Conservation (phyloP, 92 coral and sea anemone genomes). For the Umimayanthus kanabou region DNA sequence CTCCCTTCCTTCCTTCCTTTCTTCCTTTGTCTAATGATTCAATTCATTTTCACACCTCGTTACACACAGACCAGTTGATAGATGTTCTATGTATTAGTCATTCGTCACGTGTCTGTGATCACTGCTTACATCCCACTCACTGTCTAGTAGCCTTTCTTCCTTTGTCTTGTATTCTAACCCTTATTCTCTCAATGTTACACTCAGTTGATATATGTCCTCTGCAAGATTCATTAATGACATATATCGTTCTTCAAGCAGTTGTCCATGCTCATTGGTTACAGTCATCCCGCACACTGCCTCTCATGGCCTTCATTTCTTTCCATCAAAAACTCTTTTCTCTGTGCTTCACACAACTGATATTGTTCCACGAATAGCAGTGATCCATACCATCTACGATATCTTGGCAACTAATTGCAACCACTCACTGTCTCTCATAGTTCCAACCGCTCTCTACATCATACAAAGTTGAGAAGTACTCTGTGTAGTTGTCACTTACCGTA, state of each 20-base stretch:
- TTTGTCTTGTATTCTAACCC: not conserved
- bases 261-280: too few species aligned
- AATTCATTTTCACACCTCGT: not conserved
- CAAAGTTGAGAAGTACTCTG: not conserved
- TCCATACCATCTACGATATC: too few species aligned
- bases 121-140: not conserved
- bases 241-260: too few species aligned
- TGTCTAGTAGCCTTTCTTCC: not conserved
- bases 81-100: not conserved
- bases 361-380: not conserved
- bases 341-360: not conserved
- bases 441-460: not conserved
- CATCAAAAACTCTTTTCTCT: not conserved
- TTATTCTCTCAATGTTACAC: too few species aligned
- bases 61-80: not conserved
- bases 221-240: too few species aligned
- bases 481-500: not conserved
- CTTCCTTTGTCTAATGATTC: not conserved
- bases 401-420: not conserved
- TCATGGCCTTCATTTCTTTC: not conserved
- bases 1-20: not conserved
- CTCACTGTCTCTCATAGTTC: not conserved
- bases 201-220: too few species aligned
- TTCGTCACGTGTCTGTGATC: not conserved
- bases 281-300: too few species aligned